phyloP scores from a whole-genome alignment of 2,113 vertebrate genomes.

The Thalassoma bifasciatum region DNA sequence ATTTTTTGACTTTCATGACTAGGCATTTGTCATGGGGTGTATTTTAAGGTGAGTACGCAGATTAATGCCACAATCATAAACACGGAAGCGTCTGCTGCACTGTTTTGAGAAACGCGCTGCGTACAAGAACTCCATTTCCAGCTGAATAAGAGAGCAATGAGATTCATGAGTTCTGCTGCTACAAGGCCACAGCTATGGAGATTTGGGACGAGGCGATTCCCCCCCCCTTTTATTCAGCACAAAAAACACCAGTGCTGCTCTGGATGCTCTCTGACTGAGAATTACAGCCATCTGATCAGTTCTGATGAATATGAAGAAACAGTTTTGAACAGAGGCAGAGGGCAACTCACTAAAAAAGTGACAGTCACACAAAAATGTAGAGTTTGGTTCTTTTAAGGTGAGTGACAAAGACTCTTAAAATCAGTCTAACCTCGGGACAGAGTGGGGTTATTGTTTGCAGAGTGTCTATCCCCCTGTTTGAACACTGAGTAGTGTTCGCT shows the following conservation, averaged over 20 bases:
- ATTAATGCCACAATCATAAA: slow-evolving; percentile 67
- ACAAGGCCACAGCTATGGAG: slow-evolving; percentile 68
- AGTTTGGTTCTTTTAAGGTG: not conserved
- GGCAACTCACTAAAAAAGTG: slow-evolving; percentile 13
- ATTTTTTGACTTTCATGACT: slow-evolving; percentile 59
- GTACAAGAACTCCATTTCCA: slow-evolving; percentile 66
- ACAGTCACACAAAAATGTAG: not conserved
- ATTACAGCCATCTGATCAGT: slow-evolving; percentile 45
- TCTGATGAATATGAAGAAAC: slow-evolving; percentile 40
- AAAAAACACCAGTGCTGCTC: slow-evolving; percentile 39
- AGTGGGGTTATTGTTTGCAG: not conserved
- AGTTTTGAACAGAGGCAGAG: slow-evolving; percentile 1
- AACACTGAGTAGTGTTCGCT: not conserved
- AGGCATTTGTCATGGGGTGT: slow-evolving; percentile 50
- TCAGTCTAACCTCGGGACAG: not conserved
- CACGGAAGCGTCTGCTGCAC: slow-evolving; percentile 37
- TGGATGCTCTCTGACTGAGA: slow-evolving; percentile 43
- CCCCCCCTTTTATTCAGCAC: slow-evolving; percentile 44
- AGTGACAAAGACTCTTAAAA: slow-evolving; percentile 1
- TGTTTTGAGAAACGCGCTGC: slow-evolving; percentile 42
- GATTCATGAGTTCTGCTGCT: slow-evolving; percentile 77
- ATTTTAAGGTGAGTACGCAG: slow-evolving; percentile 48
- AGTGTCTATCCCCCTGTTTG: not conserved
- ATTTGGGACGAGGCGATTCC: slow-evolving; percentile 64
- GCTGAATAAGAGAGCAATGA: slow-evolving; percentile 73